phyloP scores from a whole-genome alignment of 2,797 vertebrate species.

The Philypnodon macrostomus region DNA sequence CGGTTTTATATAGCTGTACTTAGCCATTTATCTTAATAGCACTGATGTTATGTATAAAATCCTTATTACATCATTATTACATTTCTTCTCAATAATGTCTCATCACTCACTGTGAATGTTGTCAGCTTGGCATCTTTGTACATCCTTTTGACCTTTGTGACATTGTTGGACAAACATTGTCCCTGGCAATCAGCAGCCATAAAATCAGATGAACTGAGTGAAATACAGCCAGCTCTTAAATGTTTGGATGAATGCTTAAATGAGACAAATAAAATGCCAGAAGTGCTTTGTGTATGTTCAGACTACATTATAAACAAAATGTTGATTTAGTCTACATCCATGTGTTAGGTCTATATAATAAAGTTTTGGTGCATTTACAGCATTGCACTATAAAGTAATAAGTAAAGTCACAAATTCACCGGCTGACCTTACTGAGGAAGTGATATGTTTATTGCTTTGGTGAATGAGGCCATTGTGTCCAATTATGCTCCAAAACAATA shows the following conservation, averaged over 20 bases:
- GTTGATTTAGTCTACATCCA: not conserved
- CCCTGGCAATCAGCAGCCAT: conserved; percentile 76
- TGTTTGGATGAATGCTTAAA: conserved; percentile 35
- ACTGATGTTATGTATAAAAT: conserved; percentile 31
- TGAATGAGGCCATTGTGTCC: no score
- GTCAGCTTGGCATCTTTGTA: conserved; percentile 75
- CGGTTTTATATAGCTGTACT: conserved; percentile 60
- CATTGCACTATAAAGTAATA: no score
- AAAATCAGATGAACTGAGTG: conserved; percentile 61
- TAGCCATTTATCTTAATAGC: conserved; percentile 45
- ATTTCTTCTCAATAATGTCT: conserved; percentile 11
- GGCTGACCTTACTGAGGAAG: no score
- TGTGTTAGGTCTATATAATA: no score
- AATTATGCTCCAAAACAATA: not conserved
- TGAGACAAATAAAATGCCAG: conserved; percentile 39
- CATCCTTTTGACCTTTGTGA: conserved; percentile 83
- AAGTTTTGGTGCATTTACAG: no score
- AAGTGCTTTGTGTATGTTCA: conserved; percentile 8
- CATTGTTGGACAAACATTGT: conserved; percentile 85
- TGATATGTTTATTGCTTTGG: no score
- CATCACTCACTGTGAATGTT: conserved; percentile 44
- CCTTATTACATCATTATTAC: no score
- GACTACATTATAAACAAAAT: not conserved
- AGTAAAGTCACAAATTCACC: no score
- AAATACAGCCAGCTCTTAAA: conserved; percentile 30